These are phyloP conservation scores for Linnaemya tessellans DNA, from an alignment of 2,888 invertebrate species.

Conservation along the genomic window DNA sequence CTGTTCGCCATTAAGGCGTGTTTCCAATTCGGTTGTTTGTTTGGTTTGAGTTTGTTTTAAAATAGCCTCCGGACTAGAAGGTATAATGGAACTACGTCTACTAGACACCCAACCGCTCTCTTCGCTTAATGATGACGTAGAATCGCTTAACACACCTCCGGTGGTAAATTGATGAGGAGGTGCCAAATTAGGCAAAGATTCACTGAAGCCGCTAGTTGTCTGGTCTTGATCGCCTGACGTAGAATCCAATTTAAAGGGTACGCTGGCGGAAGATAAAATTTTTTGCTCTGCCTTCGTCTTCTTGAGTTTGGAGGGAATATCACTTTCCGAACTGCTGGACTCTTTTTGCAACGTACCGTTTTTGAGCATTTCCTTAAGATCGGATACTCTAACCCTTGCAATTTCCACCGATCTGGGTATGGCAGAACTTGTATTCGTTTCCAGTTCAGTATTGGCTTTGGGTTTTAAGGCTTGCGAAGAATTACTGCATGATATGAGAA, in stretches of 20 bases:
- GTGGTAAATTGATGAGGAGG: constrained; percentile 87
- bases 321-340: constrained; percentile 85
- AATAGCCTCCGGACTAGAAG: constrained; percentile 86
- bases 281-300: constrained; percentile 80
- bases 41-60: constrained; percentile 74
- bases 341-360: constrained; percentile 80
- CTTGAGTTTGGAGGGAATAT: constrained; percentile 84
- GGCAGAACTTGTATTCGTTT: constrained; percentile 70
- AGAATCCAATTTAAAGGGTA: constrained; percentile 87
- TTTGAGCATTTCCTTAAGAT: constrained; percentile 82
- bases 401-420: constrained; percentile 83
- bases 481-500: constrained; percentile 86
- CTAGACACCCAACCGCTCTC: constrained; percentile 95
- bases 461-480: constrained; percentile 86
- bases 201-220: constrained; percentile 85
- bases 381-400: constrained; percentile 82
- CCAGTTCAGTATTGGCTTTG: constrained; percentile 28
- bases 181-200: constrained; percentile 89
- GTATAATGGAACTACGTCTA: constrained; percentile 86
- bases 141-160: constrained; percentile 84
- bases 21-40: constrained; percentile 76
- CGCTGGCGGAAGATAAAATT: constrained; percentile 85
- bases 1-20: constrained; percentile 87
- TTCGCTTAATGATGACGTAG: constrained; percentile 89
- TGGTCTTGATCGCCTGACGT: constrained; percentile 77